A percentile compares a stretch with the other conserved stretches of the same genome.
These are phyloP conservation scores for Zelostemma sp. DNA, from an alignment of 1,140 invertebrate species.

Conservation along the genomic window DNA sequence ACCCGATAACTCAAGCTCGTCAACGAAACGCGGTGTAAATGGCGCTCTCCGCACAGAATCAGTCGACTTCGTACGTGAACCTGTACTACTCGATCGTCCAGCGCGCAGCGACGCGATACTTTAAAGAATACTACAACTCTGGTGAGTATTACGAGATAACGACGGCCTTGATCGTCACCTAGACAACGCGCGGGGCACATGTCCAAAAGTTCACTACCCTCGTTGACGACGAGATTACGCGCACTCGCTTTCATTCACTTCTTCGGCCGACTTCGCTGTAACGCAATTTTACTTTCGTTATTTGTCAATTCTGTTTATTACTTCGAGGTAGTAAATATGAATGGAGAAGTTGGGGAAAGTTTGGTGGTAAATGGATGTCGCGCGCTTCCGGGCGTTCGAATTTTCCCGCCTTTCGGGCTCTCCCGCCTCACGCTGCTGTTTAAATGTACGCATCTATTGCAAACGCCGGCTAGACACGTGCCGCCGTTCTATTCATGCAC, in stretches of 20 bases:
- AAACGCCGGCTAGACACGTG: slow-evolving; percentile 55
- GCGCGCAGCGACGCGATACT: slow-evolving; percentile 69
- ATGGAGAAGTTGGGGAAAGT: no score
- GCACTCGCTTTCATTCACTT: no score
- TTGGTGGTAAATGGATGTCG: no score
- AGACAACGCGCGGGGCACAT: no score
- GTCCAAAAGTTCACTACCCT: no score
- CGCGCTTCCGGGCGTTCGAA: background rate
- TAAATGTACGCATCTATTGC: slow-evolving; percentile 44
- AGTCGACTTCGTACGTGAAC: slow-evolving; percentile 70
- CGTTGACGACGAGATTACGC: no score
- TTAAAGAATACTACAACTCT: slow-evolving; percentile 71
- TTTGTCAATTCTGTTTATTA: no score
- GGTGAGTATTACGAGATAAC: slow-evolving; percentile 60
- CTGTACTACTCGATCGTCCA: slow-evolving; percentile 71
- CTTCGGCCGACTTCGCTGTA: no score
- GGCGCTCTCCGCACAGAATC: slow-evolving; percentile 71
- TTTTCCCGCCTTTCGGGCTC: slow-evolving; percentile 47
- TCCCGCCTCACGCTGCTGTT: slow-evolving; percentile 47
- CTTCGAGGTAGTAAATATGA: no score
- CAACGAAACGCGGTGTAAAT: slow-evolving; percentile 63
- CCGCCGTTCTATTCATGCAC: slow-evolving; percentile 43
- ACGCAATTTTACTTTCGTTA: no score
- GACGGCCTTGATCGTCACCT: background rate
- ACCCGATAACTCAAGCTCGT: slow-evolving; percentile 11